A percentile compares a stretch with the other conserved stretches of the same genome.
phyloP scores from a whole-genome alignment of 2,113 vertebrate species.

The Sylvietta virens region DNA sequence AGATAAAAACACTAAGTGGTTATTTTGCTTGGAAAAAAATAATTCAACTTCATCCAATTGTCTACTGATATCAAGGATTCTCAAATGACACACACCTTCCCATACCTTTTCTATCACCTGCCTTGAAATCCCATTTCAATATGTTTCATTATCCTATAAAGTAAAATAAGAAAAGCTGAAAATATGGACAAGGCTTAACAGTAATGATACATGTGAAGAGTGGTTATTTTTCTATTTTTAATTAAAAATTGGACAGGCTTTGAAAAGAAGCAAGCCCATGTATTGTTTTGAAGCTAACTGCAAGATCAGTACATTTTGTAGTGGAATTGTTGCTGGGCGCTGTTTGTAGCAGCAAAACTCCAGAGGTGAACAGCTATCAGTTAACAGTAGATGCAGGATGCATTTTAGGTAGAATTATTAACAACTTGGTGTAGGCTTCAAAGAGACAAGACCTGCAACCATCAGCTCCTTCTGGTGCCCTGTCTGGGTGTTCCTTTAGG shows the following conservation, averaged over 20 bases:
- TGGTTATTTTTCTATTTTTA: background rate
- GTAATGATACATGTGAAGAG: background rate
- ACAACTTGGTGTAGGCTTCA: background rate
- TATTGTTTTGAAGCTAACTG: background rate
- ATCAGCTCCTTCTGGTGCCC: background rate
- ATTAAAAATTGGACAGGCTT: background rate
- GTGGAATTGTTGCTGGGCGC: background rate
- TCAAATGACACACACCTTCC: background rate
- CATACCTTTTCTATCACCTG: background rate
- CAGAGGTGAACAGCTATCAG: background rate
- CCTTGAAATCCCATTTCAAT: background rate
- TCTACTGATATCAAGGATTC: background rate
- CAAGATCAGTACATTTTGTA: background rate
- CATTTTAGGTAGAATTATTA: background rate
- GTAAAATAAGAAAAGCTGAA: background rate
- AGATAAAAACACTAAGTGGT: background rate
- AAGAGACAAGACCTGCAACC: rapidly evolving
- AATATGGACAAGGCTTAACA: background rate
- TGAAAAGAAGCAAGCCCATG: background rate
- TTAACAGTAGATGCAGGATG: background rate
- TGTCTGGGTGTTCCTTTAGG: background rate
- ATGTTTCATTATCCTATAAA: rapidly evolving
- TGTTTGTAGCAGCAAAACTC: background rate
- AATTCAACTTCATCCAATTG: background rate
- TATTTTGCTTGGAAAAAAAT: background rate